Evolutionary conservation across 1,140 invertebrate species (phyloP).

Genomic region (Telenomus remus): DNA sequence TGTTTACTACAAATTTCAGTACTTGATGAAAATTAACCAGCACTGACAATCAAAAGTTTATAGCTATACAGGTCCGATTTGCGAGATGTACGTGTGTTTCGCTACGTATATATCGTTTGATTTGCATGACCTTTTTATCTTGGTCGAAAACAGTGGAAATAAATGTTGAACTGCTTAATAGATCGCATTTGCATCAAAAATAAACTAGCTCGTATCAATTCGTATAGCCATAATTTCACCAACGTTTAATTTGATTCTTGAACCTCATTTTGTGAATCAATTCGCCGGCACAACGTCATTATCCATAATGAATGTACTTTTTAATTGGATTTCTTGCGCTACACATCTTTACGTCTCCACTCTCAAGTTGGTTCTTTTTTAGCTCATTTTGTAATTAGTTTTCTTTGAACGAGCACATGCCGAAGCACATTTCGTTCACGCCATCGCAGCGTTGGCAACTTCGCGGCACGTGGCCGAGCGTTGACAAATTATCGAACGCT

Average conservation of each 20-base stretch:
- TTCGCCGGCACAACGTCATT: constrained; percentile 27
- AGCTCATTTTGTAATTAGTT: constrained; percentile 34
- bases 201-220: not conserved
- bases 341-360: constrained; percentile 3
- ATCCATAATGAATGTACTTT: constrained; percentile 51
- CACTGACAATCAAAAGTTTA: not conserved
- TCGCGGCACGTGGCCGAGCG: constrained; percentile 48
- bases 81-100: constrained; percentile 46
- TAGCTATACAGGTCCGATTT: not conserved
- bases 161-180: constrained; percentile 49
- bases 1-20: too few species aligned
- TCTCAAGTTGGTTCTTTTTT: constrained; percentile 9
- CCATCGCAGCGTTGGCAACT: constrained; percentile 28
- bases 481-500: constrained; percentile 56
- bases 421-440: constrained; percentile 25
- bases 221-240: constrained; percentile 12
- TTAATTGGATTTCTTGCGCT: constrained; percentile 47
- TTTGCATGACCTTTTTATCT: constrained; percentile 24
- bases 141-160: constrained; percentile 19
- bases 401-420: constrained; percentile 30
- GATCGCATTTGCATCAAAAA: constrained; percentile 36
- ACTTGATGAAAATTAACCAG: too few species aligned
- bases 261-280: constrained; percentile 23
- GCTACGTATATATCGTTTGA: constrained; percentile 36
- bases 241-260: constrained; percentile 29